These are phyloP conservation scores for Eptesicus fuscus DNA, from an alignment of 2,113 vertebrate genomes.

Conservation along the genomic window DNA sequence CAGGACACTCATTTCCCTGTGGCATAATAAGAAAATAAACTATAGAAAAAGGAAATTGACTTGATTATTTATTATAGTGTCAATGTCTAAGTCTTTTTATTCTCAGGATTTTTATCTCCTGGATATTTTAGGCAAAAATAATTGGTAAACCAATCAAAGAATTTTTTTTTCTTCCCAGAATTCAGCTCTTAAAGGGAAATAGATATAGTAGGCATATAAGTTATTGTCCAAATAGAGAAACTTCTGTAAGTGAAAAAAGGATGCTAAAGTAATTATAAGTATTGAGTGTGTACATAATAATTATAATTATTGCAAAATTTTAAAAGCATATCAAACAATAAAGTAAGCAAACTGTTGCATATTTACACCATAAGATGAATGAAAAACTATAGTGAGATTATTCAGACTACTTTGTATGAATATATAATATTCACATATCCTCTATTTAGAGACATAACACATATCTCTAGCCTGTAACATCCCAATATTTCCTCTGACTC, in stretches of 20 bases:
- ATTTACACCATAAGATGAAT: not conserved
- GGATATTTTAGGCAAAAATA: slow-evolving; percentile 7
- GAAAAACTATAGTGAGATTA: not conserved
- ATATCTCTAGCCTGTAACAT: not conserved
- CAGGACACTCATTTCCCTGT: not conserved
- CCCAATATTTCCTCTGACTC: not conserved
- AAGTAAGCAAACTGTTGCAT: not conserved
- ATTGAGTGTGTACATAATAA: not conserved
- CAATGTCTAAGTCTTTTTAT: not conserved
- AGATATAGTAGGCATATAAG: not conserved
- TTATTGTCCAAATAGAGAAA: slow-evolving; percentile 31
- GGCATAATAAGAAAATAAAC: not conserved
- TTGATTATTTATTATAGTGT: not conserved
- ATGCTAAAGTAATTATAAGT: not conserved
- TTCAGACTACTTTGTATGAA: not conserved
- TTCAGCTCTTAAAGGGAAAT: not conserved
- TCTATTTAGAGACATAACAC: not conserved
- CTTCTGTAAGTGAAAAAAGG: not conserved
- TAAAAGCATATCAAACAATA: not conserved
- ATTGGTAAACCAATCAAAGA: not conserved
- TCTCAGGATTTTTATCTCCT: not conserved
- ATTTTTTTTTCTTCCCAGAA: slow-evolving; percentile 10
- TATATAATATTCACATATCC: too few species aligned
- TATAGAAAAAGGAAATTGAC: not conserved
- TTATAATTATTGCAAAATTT: not conserved